Evolutionary conservation across 2,888 invertebrate species (phyloP), one percentile per base, ranked within the genome.

Genomic region (Drosophila atripex): DNA sequence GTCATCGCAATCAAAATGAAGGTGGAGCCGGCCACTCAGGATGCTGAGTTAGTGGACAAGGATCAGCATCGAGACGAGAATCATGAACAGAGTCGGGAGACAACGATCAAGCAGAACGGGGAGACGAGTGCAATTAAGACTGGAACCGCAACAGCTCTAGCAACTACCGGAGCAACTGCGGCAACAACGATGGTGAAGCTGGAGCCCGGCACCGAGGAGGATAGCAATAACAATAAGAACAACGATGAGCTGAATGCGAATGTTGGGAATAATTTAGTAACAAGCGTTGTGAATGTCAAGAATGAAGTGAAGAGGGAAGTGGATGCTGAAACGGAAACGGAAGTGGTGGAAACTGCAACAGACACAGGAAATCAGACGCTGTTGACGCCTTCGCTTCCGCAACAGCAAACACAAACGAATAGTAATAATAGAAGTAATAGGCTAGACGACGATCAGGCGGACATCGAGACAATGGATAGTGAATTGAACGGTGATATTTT

Each of bases 401-500:
- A 1, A n/a, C 11, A 12, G 35, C 35, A n/a, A 41, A 38, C 39
- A 39, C 55, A 32, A 54, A 45, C 43, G 41, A 47, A 41, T 60
- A 60, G 28, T n/a, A 47, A 38, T 46, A 60, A 16, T 30, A 41
- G 18, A 47, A 41, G 35, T 21, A 51, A 47, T 66, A 49, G 59
- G 38, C 49, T 65, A 51, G 50, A 61, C 14, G 64, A 66, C 45
- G 55, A 66, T 60, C 50, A 64, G 23, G 71, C 76, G 54, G 76
- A 84, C 51, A 59, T 60, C 55, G 72, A 76, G 49, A 71, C 71
- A 52, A 71, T 73, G 66, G 66, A 73, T 59, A 76, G 71, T 52
- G 84, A 88, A 77, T 74, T 73, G 57, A 88, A 94, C 71, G 80
- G 91, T 77, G 93, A 93, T 80, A 94, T 95, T 85, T 93, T 96